phyloP scores from a whole-genome alignment of 2,888 invertebrate species.

The Luperina nickerlii region DNA sequence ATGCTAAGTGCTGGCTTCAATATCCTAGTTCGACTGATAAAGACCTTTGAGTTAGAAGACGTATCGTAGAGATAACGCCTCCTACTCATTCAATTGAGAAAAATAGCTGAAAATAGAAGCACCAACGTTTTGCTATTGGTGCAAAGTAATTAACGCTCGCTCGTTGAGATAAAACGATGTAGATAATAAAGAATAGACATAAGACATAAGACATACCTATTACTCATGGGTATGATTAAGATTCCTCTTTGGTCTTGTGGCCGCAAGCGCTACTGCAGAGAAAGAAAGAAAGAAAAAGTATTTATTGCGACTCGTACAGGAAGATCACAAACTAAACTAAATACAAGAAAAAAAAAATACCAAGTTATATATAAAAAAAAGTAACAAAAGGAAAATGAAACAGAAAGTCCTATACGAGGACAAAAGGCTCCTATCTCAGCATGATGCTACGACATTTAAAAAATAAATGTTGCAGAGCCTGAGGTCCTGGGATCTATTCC shows the following conservation, averaged over 20 bases:
- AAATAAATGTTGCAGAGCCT: not conserved
- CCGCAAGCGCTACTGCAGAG: not conserved
- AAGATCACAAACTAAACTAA: no score
- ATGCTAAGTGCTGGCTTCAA: not conserved
- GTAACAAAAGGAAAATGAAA: no score
- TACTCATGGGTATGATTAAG: not conserved
- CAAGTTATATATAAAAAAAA: no score
- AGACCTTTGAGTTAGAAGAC: constrained; percentile 1
- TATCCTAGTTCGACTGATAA: constrained; percentile 3
- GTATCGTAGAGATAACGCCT: constrained; percentile 9
- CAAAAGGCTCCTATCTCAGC: no score
- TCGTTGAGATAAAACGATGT: constrained; percentile 37
- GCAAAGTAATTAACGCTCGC: constrained; percentile 50
- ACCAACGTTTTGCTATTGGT: constrained; percentile 33
- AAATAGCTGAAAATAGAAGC: constrained; percentile 43
- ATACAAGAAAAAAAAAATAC: no score
- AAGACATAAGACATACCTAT: not conserved
- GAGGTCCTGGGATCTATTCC: not conserved
- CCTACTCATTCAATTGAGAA: constrained; percentile 44
- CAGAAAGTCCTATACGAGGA: no score
- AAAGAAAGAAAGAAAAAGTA: no score
- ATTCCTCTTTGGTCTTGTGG: not conserved
- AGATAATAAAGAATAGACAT: constrained; percentile 6
- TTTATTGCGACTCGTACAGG: no score
- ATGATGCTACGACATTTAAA: no score